Evolutionary conservation across 2,797 vertebrate genomes (phyloP).

Genomic region (Rhinophrynus dorsalis): DNA sequence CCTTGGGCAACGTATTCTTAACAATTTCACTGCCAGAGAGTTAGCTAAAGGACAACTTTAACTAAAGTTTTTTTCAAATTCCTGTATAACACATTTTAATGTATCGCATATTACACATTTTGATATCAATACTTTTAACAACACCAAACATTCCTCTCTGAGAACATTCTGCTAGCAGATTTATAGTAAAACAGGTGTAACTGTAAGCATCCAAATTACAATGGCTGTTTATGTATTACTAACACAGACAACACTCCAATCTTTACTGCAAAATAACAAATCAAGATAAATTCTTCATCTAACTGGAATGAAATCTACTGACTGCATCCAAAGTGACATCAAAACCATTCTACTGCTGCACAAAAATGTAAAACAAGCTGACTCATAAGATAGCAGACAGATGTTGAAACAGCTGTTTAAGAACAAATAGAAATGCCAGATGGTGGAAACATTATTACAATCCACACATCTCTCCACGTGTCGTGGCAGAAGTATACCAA

Average conservation of each 20-base stretch:
- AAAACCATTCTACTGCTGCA: slow-evolving; percentile 18
- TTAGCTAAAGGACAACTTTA: too few species aligned
- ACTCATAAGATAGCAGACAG: slow-evolving; percentile 45
- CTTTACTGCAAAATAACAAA: background rate
- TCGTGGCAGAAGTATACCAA: slow-evolving; percentile 34
- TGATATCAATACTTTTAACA: too few species aligned
- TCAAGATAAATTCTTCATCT: background rate
- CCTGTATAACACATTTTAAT: too few species aligned
- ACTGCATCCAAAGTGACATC: slow-evolving; percentile 21
- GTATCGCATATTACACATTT: too few species aligned
- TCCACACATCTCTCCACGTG: slow-evolving; percentile 35
- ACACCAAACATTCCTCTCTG: too few species aligned
- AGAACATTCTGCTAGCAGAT: too few species aligned
- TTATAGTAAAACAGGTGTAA: background rate
- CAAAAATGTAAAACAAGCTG: slow-evolving; percentile 34
- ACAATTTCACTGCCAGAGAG: too few species aligned
- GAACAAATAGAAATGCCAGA: slow-evolving; percentile 33
- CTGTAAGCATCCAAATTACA: background rate
- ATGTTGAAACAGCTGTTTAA: slow-evolving; percentile 45
- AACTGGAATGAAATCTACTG: slow-evolving; percentile 15
- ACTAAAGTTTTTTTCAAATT: too few species aligned
- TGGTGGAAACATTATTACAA: slow-evolving; percentile 39
- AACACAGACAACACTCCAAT: background rate
- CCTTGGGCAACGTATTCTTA: too few species aligned
- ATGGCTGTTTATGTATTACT: background rate